Base-by-base conservation (phyloP, 2,797 vertebrate genomes). In the Alcedo atthis region DNA sequence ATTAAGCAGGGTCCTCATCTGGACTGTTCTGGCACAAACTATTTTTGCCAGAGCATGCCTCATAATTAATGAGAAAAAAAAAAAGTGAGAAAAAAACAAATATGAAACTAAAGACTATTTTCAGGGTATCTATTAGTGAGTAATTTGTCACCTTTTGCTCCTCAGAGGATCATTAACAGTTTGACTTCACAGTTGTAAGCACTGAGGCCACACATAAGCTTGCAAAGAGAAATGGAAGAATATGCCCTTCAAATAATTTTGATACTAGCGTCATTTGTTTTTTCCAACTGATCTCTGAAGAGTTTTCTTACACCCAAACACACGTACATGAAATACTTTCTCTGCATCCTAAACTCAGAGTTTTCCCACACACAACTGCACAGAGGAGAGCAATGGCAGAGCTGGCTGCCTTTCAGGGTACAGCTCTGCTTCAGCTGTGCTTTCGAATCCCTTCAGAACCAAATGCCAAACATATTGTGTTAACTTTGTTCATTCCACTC, bases 181-280 rank as follows among this genome's bases (percentile, higher is more conserved):
- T 84, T 91, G 57, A 89, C 42, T 85, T 90, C 74, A 68, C 51
- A 87, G 81, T 18, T 94, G 3, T 74, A 77, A 77, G 82, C 81
- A 92, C 69, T n/a, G 57, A 93, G 63, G 83, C 40, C 55, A 85
- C 75, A 85, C 42, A 68, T 9, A 33, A 87, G 22, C 32, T 53
- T 93, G 84, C 55, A 69, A 94, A 90, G 62, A 55, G n/a, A 90
- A 91, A 90, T 0, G 30, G 22, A 75, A 80, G 64, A 89, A 30
- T 3, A 30, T 10, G 54, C 24, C 81, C 84, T 78, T 73, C 55
- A 7, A 33, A 12, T 10, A 58, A 78, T 78, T 91, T 53, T 62
- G 73, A 63, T 90, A 55, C 35, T 49, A 55, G 10, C 37, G 46
- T 20, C 24, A 85, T 25, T 92, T 94, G 37, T 42, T 90, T 92